Evolutionary conservation across 2,113 vertebrate species (phyloP), one percentile per base, ranked within the genome.

Genomic region (Asarcornis scutulata): DNA sequence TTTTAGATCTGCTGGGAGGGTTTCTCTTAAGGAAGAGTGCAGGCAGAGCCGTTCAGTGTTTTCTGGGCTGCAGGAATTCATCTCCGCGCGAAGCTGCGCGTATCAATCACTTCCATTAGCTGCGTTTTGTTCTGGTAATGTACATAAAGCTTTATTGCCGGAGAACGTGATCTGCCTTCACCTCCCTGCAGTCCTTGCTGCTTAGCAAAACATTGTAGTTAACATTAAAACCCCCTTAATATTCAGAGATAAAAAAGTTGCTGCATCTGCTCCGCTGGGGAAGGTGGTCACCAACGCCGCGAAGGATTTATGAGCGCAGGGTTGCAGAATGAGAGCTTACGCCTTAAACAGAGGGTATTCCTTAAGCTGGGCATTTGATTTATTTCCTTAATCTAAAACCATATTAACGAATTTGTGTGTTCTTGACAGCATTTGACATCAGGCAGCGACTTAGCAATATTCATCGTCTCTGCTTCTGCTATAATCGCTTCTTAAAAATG

Each of bases 331-430:
- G 34, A 84, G 50, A 79, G 40, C 53, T 26, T 66, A 60, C 1
- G 1, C n/a, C 44, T 92, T 79, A 86, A 91, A 83, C 3, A 75
- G 13, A 56, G 48, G 48, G 64, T 9, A 46, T 68, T 75, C 55
- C 62, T 82, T 69, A 76, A 86, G 34, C 29, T 53, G 50, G 36
- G 34, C 2, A 2, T 18, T 48, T 12, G 14, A 76, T 84, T 69
- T 91, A 31, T 83, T 91, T 82, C 69, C 73, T 79, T 88, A 23
- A 93, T 81, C 79, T 77, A 88, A 60, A 86, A 78, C 7, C 78
- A 12, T 21, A 53, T 58, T 82, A 79, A 75, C 2, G 7, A 92
- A 84, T 79, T 13, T 75, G 36, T 76, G 88, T 79, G 34, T 11
- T 86, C 69, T 50, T 38, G 48, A 76, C 73, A 88, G 83, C n/a